Conservation (phyloP, 2,797 vertebrate genomes). For the Etheostoma perlongum region DNA sequence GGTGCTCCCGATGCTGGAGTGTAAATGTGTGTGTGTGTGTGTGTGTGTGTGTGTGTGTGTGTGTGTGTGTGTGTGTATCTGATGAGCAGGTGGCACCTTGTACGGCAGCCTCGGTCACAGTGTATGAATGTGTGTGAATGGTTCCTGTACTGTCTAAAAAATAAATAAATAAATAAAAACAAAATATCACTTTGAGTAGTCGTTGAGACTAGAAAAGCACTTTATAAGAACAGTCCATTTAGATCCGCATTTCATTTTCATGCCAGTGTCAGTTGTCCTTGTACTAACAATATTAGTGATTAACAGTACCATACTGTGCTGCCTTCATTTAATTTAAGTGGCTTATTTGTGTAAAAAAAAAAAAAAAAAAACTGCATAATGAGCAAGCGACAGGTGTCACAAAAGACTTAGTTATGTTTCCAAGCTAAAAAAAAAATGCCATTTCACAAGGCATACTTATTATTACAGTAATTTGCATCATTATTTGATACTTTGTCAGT, state of each 20-base stretch:
- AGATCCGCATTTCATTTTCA: background rate
- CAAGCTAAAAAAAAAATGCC: constrained; percentile 3
- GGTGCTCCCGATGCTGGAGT: no score
- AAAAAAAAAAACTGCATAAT: background rate
- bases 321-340: background rate
- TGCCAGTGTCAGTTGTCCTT: background rate
- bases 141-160: no score
- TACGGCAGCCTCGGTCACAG: no score
- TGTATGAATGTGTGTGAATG: no score
- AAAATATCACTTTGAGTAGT: no score
- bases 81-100: no score
- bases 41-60: no score
- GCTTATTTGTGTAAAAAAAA: background rate
- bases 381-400: background rate
- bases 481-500: constrained; percentile 16
- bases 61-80: no score
- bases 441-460: constrained; percentile 22
- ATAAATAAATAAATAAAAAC: no score
- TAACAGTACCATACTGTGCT: background rate
- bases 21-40: no score
- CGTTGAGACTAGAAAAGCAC: no score
- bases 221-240: no score
- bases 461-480: constrained; percentile 61
- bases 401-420: background rate
- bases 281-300: background rate